A percentile compares a stretch with the other conserved stretches of the same genome.
Conservation (phyloP, 2,888 invertebrate genomes). For the Timandra comae region DNA sequence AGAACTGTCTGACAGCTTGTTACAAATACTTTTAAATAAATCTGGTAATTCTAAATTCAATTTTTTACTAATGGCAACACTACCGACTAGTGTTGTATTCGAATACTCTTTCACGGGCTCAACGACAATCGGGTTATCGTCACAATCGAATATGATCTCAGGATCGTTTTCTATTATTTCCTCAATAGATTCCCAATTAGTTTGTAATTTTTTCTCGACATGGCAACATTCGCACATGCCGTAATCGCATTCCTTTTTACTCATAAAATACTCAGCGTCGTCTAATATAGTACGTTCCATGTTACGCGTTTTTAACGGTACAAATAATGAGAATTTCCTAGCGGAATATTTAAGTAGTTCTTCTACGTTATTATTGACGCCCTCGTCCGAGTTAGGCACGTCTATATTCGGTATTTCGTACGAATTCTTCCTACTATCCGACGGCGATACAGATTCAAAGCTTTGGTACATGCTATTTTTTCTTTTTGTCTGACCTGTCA, state of each 20-base stretch:
- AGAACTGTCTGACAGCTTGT: conserved; percentile 39
- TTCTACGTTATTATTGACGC: conserved; percentile 41
- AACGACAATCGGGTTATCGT: conserved; percentile 58
- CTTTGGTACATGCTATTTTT: conserved; percentile 47
- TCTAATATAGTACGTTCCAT: conserved; percentile 58
- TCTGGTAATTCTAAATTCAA: conserved; percentile 39
- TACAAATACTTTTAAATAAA: conserved; percentile 43
- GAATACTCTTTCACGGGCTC: conserved; percentile 34
- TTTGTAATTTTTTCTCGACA: conserved; percentile 39
- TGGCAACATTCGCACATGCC: conserved; percentile 60
- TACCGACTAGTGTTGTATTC: conserved; percentile 20
- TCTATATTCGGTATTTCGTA: conserved; percentile 27
- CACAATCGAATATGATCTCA: conserved; percentile 65
- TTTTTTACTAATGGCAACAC: conserved; percentile 32
- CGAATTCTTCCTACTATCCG: conserved; percentile 40
- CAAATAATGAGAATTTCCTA: conserved; percentile 53
- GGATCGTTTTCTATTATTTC: conserved; percentile 70
- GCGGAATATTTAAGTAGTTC: conserved; percentile 55
- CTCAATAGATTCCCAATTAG: conserved; percentile 62
- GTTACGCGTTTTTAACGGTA: conserved; percentile 35
- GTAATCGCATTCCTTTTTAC: conserved; percentile 64
- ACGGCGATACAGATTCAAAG: conserved; percentile 32
- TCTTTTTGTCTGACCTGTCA: conserved; percentile 83
- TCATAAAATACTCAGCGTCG: conserved; percentile 56
- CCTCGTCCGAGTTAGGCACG: conserved; percentile 32